Base-by-base conservation (phyloP, 2,113 vertebrate genomes). In the Phalacrocorax aristotelis region DNA sequence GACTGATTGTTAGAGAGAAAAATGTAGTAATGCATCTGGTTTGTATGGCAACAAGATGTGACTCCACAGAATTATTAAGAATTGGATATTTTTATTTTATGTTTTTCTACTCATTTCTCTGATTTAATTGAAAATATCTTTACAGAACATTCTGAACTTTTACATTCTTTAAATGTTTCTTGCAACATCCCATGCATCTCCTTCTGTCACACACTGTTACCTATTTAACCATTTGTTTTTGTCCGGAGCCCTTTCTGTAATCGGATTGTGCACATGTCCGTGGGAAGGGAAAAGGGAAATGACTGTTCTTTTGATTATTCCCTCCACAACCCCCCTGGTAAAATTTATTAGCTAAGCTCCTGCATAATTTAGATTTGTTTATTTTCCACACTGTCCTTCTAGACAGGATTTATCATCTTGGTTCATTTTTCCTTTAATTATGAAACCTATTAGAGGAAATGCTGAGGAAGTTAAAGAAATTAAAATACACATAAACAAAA, bases 281-380 rank as follows among this genome's bases (percentile, higher is more conserved):
- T 34, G 57, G 76, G 40, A 90, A 65, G 78, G 61, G 71, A 82
- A 72, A 83, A 42, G 79, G n/a, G 80, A 89, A 95, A 83, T 66
- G 2, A 25, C 3, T 51, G 15, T 54, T 64, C 20, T 76, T 82
- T 58, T 69, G 8, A 40, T 58, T 8, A 36, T 5, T 8, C 8
- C 21, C 10, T 5, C 2, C 9, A n/a, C 55, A 6, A 25, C 15
- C 7, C 9, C 27, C 15, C 25, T 1, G 3, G 9, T 82, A 51
- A 75, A 85, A 72, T 38, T 49, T 78, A 36, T 21, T 82, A 38
- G 64, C 54, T 64, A 58, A 83, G 22, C 13, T 64, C 8, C 26
- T 81, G 17, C n/a, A 15, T 71, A 49, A 65, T 90, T 75, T 27
- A 83, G 38, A 54, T 65, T 70, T 46, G 62, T 68, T 82, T 86